Evolutionary conservation across 1,140 invertebrate genomes (phyloP), one percentile per base, ranked within the genome.

Genomic region (Trichomalopsis sarcophagae): DNA sequence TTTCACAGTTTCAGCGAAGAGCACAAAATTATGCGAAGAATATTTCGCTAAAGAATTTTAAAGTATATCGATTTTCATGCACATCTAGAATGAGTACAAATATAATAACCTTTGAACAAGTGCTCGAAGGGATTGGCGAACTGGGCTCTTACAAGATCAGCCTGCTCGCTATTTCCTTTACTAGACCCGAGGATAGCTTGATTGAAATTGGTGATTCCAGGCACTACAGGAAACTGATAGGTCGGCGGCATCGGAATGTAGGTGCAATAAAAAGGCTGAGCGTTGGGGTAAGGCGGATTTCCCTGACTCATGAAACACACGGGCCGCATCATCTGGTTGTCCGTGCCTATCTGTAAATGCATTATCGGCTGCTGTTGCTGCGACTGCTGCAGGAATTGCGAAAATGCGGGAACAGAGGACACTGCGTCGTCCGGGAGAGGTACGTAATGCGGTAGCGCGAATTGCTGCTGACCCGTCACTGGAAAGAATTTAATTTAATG

Each of bases 231-330:
- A 10, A 90, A 89, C n/a, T 89, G 88, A 77, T 85, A 88, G 0
- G 79, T 87, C 9, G 88, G 86, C 21, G 14, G 5, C 2, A 85
- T 36, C 27, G 88, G 89, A 10, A 91, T 86, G 23, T 88, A 89
- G 4, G 87, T 88, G 82, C 91, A 92, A 74, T 90, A 90, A 55
- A 89, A 88, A 0, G 89, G 44, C 13, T 30, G 11, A 4, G 27
- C 21, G 44, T 66, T 55, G 2, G 44, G 4, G 27, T 50, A 36
- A 9, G 47, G 66, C 21, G 33, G 36, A 50, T 81, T 75, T 14
- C 27, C 11, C 23, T 47, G 79, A 21, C 14, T 66, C 6, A 27
- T 2, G n/a, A 23, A 76, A 7, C 73, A 73, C 21, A 68, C 27
- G 6, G 62, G 13, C 55, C 14, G 78, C 5, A 47, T 23, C 7